These are phyloP conservation scores for Arenaria interpres DNA, from an alignment of 2,113 vertebrate species.

Conservation along the genomic window DNA sequence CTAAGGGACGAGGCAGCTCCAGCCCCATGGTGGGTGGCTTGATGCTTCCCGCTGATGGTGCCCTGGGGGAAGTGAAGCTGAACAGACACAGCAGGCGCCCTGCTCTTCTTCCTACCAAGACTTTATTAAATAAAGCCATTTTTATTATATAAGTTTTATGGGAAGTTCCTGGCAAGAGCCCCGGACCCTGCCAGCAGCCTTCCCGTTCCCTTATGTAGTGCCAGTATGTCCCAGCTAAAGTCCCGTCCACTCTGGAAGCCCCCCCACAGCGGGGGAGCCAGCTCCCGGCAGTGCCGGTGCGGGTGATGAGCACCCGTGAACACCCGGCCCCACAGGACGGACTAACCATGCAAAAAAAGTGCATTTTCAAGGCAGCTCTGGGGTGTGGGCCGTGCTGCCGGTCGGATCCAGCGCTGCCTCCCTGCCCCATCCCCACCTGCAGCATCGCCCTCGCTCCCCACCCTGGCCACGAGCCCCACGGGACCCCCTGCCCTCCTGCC, in stretches of 20 bases:
- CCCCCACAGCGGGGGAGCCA: rapidly evolving
- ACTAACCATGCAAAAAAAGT: constrained; percentile 11
- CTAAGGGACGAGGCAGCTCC: background rate
- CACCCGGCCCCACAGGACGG: rapidly evolving
- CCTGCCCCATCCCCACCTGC: background rate
- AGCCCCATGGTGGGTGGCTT: background rate
- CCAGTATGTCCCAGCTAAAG: background rate
- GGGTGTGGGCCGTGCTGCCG: rapidly evolving
- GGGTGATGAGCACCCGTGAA: background rate
- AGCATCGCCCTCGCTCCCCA: rapidly evolving
- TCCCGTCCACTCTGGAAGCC: background rate
- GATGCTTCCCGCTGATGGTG: background rate
- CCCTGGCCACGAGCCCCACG: rapidly evolving
- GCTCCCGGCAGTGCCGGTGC: background rate
- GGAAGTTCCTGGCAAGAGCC: background rate
- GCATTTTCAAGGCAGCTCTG: background rate
- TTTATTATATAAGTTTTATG: background rate
- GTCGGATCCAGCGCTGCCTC: rapidly evolving
- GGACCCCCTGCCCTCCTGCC: background rate
- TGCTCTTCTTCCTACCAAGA: background rate
- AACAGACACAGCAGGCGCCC: background rate
- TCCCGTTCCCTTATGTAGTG: background rate
- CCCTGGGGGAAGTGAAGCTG: background rate
- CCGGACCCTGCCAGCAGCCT: background rate
- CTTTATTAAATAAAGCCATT: constrained; percentile 47